Conservation (phyloP, 1,140 invertebrate species). For the Diabrotica undecimpunctata region DNA sequence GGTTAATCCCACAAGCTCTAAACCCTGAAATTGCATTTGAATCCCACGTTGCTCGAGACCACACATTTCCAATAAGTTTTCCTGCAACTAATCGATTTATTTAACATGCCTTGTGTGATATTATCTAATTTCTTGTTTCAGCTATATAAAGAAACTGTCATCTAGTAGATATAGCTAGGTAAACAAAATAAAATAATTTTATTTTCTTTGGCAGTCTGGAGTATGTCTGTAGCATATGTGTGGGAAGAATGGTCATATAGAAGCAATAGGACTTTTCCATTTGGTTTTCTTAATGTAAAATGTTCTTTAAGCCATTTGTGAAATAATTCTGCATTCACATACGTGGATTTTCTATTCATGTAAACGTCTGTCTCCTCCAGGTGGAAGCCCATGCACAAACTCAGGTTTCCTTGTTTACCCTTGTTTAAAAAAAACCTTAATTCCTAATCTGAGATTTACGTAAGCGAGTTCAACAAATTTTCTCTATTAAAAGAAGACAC, state of each 20-base stretch:
- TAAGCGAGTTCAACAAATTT: too few species aligned
- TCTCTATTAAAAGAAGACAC: too few species aligned
- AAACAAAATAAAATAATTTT: not conserved
- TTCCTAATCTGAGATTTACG: too few species aligned
- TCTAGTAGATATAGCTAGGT: not conserved
- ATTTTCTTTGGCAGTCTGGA: not conserved
- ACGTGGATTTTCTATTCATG: conserved; percentile 44
- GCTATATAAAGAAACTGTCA: not conserved
- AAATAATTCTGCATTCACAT: conserved; percentile 45
- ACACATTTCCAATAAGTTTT: not conserved
- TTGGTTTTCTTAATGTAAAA: conserved; percentile 24
- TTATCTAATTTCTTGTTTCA: not conserved
- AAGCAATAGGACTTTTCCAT: not conserved
- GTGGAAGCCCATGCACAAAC: conserved; percentile 41
- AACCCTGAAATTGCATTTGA: not conserved
- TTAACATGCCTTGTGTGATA: not conserved
- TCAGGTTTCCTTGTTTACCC: conserved; percentile 43
- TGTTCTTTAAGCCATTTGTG: conserved; percentile 40
- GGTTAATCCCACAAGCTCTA: not conserved
- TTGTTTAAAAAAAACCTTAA: too few species aligned
- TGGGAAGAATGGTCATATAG: not conserved
- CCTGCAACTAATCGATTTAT: not conserved
- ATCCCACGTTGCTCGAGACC: not conserved
- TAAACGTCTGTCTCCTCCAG: conserved; percentile 37
- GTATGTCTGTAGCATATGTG: not conserved